Base-by-base conservation (phyloP, 1,140 invertebrate species). In the Drosophila nebulosa region DNA sequence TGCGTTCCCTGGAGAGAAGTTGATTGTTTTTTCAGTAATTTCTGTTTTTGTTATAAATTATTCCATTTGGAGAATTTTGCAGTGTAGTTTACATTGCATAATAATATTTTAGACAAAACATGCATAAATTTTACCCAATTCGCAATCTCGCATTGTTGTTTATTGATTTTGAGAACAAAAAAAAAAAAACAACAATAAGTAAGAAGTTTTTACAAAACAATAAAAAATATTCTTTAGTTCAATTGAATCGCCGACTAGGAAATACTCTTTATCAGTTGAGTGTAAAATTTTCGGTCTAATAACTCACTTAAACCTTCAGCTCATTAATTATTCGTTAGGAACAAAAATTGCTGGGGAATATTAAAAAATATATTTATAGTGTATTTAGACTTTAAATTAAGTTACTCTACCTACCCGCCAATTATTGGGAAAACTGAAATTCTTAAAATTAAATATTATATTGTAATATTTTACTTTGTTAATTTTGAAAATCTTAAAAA, bases 1-100 rank as follows among this genome's bases (percentile, higher is more conserved):
- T 57, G 76, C 72, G 86, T 64, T 74, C 74, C 66, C 69, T 78
- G 61, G 24, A n/a, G 16, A 63, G 81, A 86, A 86, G 78, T 85
- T 86, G 62, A 72, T 78, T 81, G 81, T 81, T 81, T 51, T 74
- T 61, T 52, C 66, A 77, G 70, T 85, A 77, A 77, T 74, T 74
- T 66, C 39, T 10, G 36, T 57, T 75, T 75, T 62, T 26, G n/a
- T 52, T 14, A 24, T 57, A 32, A 42, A 39, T 39, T 60, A 39
- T 75, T 74, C 27, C 35, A 35, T 63, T 52, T 35, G n/a, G 10
- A 52, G 50, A 52, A 39, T 58, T 58, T 58, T 58, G n/a, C 30
- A 30, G 24, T 55, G 26, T 55, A 55, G 52, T 59, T 70, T 42
- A 27, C 65, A 68, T 74, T 58, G 71, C 58, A 75, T 35, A 79